phyloP scores from a whole-genome alignment of 2,797 vertebrate species.

The Corythornis leucogaster region DNA sequence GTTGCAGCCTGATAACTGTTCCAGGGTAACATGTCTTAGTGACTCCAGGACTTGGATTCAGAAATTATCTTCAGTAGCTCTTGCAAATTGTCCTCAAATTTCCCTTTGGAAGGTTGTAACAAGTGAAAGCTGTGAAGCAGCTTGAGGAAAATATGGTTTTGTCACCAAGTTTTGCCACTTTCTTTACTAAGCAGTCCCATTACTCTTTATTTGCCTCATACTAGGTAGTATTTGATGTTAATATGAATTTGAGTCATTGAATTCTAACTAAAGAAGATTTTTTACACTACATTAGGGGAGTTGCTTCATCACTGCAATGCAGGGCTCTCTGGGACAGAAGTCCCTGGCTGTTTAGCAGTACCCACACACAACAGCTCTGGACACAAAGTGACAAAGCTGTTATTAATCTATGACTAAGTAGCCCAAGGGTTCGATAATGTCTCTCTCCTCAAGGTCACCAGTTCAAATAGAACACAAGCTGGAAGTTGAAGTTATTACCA shows the following conservation, averaged over 20 bases:
- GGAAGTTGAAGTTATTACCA: not conserved
- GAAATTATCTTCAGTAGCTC: not conserved
- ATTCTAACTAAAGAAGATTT: not conserved
- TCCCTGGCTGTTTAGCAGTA: not conserved
- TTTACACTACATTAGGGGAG: not conserved
- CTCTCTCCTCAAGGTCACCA: not conserved
- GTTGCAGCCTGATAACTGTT: no score
- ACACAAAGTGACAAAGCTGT: not conserved
- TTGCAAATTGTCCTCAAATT: not conserved
- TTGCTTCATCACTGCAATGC: not conserved
- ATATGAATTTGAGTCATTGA: not conserved
- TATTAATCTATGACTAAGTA: not conserved
- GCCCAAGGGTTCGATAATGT: not conserved
- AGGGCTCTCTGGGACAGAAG: not conserved
- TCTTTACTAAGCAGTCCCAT: not conserved
- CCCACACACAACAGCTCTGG: not conserved
- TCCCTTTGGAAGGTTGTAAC: not conserved
- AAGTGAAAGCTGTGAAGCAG: not conserved
- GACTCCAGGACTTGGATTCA: not conserved
- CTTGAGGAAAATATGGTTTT: not conserved
- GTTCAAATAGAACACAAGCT: not conserved
- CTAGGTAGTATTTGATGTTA: not conserved
- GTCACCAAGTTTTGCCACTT: not conserved
- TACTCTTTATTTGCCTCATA: not conserved
- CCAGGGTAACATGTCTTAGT: rapidly evolving